Evolutionary conservation across 2,797 vertebrate species (phyloP).

Genomic region (Merluccius polli): DNA sequence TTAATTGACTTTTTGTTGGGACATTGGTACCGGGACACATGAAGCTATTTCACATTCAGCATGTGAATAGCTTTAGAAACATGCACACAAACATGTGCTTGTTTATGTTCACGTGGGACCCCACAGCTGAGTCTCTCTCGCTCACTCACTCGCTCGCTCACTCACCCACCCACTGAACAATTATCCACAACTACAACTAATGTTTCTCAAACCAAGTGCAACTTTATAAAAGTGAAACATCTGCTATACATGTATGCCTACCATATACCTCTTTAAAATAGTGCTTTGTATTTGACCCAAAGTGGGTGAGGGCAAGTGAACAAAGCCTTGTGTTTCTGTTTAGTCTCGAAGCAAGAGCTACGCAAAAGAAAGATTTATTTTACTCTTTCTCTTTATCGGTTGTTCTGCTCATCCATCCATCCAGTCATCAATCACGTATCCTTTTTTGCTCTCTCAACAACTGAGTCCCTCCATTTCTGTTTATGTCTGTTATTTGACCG

Average conservation of each 20-base stretch:
- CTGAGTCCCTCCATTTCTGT: not conserved
- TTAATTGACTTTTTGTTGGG: not conserved
- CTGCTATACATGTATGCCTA: not conserved
- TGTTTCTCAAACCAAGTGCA: not conserved
- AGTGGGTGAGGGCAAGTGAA: not conserved
- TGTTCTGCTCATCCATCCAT: not conserved
- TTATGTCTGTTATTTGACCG: not conserved
- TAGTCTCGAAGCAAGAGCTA: not conserved
- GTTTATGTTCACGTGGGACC: not conserved
- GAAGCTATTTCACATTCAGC: not conserved
- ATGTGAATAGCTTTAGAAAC: not conserved
- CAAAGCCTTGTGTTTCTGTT: not conserved
- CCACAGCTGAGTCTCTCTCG: not conserved
- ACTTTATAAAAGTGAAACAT: not conserved
- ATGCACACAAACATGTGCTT: not conserved
- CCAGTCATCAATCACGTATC: not conserved
- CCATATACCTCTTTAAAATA: not conserved
- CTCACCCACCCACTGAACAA: not conserved
- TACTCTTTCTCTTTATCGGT: not conserved
- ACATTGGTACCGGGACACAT: not conserved
- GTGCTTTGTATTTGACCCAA: not conserved
- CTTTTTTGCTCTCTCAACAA: not conserved
- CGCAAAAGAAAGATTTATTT: not conserved
- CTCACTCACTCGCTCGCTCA: no score
- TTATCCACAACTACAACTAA: not conserved